These are phyloP conservation scores for Glossophaga mutica DNA, from an alignment of 2,797 vertebrate species.

Conservation along the genomic window DNA sequence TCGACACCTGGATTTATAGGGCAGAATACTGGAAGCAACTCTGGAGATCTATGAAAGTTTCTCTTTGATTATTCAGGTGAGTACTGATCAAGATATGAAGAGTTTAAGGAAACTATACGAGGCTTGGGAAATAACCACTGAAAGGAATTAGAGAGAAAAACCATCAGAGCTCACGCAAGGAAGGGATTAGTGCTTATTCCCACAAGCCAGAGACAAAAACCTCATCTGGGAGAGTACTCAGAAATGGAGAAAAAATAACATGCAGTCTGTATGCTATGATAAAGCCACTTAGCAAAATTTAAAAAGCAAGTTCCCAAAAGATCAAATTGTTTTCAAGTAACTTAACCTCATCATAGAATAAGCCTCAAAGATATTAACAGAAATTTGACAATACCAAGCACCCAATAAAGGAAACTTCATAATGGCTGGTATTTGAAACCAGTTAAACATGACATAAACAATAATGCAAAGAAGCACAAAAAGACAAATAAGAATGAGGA, in stretches of 20 bases:
- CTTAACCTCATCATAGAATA: neutral
- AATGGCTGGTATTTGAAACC: neutral
- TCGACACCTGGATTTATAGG: neutral
- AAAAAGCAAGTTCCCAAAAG: neutral
- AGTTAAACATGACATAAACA: neutral
- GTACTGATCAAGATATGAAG: neutral
- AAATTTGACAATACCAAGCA: neutral
- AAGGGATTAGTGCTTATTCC: neutral
- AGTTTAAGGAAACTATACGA: neutral
- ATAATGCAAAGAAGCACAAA: neutral
- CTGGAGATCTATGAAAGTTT: neutral
- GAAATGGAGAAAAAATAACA: neutral
- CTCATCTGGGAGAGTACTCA: neutral
- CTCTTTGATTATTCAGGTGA: neutral
- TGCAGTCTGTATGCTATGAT: neutral
- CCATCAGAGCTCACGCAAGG: neutral
- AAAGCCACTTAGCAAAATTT: neutral
- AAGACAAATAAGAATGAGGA: neutral
- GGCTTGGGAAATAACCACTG: neutral
- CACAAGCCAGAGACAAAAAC: neutral
- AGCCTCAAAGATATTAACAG: neutral
- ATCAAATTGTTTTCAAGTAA: neutral
- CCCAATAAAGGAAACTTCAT: neutral
- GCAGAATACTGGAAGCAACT: neutral
- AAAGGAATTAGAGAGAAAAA: neutral